Evolutionary conservation across 2,113 vertebrate species (phyloP), one percentile per base, ranked within the genome.

Genomic region (Eclectus roratus): DNA sequence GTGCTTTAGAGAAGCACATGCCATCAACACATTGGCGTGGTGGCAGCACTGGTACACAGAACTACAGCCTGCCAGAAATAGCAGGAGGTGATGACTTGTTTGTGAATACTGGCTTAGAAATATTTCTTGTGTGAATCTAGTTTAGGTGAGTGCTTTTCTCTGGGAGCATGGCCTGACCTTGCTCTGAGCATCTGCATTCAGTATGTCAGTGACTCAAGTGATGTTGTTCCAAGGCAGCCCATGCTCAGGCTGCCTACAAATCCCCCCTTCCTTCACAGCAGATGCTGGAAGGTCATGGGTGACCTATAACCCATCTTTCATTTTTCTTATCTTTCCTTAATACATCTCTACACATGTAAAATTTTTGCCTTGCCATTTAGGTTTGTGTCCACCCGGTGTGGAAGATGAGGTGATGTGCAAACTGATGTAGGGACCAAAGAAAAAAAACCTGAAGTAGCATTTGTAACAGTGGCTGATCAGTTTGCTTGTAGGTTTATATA

Each of bases 401-500:
- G 35, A 74, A 79, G 35, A 74, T 1, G 6, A 46, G 23, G 18
- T 55, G 15, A 7, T 41, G 10, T 3, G 10, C 15, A 76, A 71
- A 50, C 7, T 74, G 37, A 20, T 24, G 13, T 23, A 24, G 46
- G 47, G 55, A 41, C 17, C 12, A 64, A 92, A 52, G 6, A 1
- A 41, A 55, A 46, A 47, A 89, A 33, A 3, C 8, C 11, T 55
- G 27, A 58, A 29, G 7, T 33, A 70, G 14, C 16, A 37, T 41
- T 76, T 56, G 24, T 61, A 73, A 24, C 0, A 0, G 11, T 31
- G 21, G 10, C n/a, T 73, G 39, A 27, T 50, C 2, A 6, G 33
- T 49, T 74, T 21, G 2, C 27, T 41, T 70, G 17, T 50, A 71
- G 7, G 5, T 37, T 80, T 78, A 23, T 78, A 4, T 35, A 71